phyloP scores from a whole-genome alignment of 2,888 invertebrate species.

The Eupithecia subfuscata region DNA sequence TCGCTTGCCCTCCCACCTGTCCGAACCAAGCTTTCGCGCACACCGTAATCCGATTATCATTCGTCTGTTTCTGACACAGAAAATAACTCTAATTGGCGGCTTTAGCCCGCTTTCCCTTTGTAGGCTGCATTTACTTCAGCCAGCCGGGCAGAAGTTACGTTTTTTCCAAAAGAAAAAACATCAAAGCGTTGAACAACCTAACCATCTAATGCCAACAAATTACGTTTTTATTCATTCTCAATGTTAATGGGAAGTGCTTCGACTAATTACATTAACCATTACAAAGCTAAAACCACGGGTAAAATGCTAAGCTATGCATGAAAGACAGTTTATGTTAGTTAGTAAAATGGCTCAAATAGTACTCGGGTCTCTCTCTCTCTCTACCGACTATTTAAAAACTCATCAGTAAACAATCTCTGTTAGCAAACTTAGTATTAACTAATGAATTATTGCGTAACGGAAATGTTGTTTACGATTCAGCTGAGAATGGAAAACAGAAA shows the following conservation, averaged over 20 bases:
- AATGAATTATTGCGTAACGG: conserved; percentile 13
- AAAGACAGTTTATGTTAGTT: background rate
- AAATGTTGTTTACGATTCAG: conserved; percentile 28
- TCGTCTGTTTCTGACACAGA: conserved; percentile 56
- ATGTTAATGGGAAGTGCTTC: conserved; percentile 38
- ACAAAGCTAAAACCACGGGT: conserved; percentile 26
- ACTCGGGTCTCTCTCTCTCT: background rate
- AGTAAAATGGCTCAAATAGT: background rate
- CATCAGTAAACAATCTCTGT: background rate
- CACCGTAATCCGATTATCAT: conserved; percentile 67
- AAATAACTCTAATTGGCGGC: conserved; percentile 57
- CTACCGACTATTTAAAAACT: background rate
- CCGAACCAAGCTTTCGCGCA: conserved; percentile 52
- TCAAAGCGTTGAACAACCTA: conserved; percentile 6
- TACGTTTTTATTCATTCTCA: conserved; percentile 7
- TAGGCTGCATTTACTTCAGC: conserved; percentile 42
- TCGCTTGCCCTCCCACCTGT: conserved; percentile 62
- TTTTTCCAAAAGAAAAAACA: conserved; percentile 15
- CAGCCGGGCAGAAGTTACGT: conserved; percentile 14
- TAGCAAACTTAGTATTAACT: conserved; percentile 12
- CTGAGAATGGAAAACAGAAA: conserved; percentile 30
- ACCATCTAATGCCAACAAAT: conserved; percentile 15
- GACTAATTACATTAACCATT: conserved; percentile 40
- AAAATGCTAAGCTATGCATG: conserved; percentile 1
- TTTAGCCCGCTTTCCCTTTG: conserved; percentile 44